Percentiles rank a stretch among this genome's conserved stretches.
Conservation (phyloP, 2,797 vertebrate genomes). For the Intellagama lesueurii region DNA sequence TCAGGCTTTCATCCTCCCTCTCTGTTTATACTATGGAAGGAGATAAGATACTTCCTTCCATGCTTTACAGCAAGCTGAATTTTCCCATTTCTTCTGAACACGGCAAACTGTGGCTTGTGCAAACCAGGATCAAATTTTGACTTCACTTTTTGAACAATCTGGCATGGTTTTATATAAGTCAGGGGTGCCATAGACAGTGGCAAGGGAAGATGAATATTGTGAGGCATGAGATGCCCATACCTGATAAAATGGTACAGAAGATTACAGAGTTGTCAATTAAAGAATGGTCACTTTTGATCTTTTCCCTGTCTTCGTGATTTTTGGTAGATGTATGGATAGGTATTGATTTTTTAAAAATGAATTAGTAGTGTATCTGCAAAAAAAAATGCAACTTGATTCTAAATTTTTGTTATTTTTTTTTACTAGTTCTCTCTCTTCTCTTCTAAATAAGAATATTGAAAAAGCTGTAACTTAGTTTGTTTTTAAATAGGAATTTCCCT, state of each 20-base stretch:
- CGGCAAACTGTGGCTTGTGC: background rate
- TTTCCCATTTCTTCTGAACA: background rate
- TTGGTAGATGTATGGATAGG: too few species aligned
- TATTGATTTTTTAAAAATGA: too few species aligned
- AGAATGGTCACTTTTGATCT: too few species aligned
- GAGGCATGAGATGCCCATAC: too few species aligned
- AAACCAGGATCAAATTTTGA: background rate
- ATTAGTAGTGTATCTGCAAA: background rate
- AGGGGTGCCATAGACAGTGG: background rate
- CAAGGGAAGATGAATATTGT: too few species aligned
- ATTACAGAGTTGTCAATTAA: too few species aligned
- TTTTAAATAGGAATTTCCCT: too few species aligned
- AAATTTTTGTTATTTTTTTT: too few species aligned
- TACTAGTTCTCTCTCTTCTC: background rate
- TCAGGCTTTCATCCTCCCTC: background rate
- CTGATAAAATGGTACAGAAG: too few species aligned
- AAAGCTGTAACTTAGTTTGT: background rate
- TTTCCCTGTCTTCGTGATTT: too few species aligned
- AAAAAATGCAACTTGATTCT: background rate
- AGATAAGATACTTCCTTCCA: background rate
- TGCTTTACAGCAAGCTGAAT: background rate
- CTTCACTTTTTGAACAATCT: background rate
- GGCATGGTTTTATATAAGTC: background rate
- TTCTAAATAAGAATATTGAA: background rate
- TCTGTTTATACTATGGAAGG: background rate